phyloP scores from a whole-genome alignment of 2,113 vertebrate genomes.

The human (Homo sapiens) region GRCh38 chr15:94033001-94033500 shows the following conservation, averaged over 20 bases:
- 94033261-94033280: not conserved
- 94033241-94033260: not conserved
- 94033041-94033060: conserved; percentile 29
- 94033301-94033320: not conserved
- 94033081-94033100: not conserved
- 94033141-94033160: not conserved
- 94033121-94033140: not conserved
- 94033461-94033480: not conserved
- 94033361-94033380: not conserved
- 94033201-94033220: not conserved
- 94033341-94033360: not conserved
- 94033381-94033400: not conserved
- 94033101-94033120: not conserved
- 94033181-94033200: not conserved
- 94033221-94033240: not conserved
- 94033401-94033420: not conserved
- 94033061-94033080: not conserved
- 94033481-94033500: not conserved
- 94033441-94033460: not conserved
- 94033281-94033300: not conserved
- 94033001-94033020: conserved; percentile 33
- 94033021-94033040: conserved; percentile 45
- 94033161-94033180: not conserved
- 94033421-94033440: not conserved
- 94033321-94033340: not conserved